Conservation (phyloP, 37 sponge, comb jelly and placozoan species). For the Halichondria panicea region DNA sequence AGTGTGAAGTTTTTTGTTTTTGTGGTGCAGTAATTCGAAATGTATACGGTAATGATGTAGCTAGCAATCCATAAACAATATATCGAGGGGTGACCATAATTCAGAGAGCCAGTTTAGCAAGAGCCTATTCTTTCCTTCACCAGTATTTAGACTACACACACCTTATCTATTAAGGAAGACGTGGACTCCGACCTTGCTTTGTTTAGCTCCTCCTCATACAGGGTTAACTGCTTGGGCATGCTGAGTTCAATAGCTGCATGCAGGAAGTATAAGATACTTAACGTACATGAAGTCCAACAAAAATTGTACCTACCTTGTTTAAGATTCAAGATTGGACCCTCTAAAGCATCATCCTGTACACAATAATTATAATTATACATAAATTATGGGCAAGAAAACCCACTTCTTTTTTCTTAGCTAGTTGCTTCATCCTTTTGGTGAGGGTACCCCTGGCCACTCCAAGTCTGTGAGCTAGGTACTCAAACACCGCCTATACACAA, state of each 20-base stretch:
- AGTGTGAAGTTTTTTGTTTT: no score
- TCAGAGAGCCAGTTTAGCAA: no score
- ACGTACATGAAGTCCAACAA: no score
- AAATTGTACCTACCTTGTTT: slow-evolving; percentile 8
- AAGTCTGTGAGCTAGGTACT: slow-evolving; percentile 61
- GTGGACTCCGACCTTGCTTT: slow-evolving; percentile 5
- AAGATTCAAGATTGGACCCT: slow-evolving; percentile 1
- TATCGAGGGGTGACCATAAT: no score
- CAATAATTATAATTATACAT: neutral
- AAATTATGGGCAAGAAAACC: neutral
- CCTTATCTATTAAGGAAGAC: neutral
- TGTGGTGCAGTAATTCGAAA: no score
- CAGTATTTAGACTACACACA: no score
- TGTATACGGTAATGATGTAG: no score
- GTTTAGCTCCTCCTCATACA: slow-evolving; percentile 54
- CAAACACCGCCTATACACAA: slow-evolving; percentile 48
- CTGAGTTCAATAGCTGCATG: slow-evolving; percentile 51
- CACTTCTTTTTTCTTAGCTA: slow-evolving; percentile 67
- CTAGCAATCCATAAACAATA: no score
- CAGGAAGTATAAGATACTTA: neutral
- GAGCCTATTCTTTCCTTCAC: no score
- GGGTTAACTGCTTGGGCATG: slow-evolving; percentile 46
- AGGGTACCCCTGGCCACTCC: slow-evolving; percentile 47
- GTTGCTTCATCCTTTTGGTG: slow-evolving; percentile 44
- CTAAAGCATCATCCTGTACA: slow-evolving; percentile 13